Evolutionary conservation across 2,797 vertebrate species (phyloP), one percentile per base, ranked within the genome.

Genomic region (Sebastes vulpes): DNA sequence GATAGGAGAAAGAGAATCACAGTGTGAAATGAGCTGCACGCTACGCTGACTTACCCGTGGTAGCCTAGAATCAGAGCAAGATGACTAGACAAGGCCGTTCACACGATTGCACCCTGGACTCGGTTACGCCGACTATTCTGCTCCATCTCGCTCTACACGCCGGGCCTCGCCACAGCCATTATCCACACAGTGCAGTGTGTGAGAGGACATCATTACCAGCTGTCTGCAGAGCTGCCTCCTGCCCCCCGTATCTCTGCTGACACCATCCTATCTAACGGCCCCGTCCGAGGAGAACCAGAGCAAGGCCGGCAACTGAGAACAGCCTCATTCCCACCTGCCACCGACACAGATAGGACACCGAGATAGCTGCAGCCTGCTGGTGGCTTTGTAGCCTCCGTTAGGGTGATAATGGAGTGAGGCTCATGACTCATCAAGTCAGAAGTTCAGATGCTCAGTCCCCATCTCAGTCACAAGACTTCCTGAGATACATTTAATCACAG

Each of bases 321-420:
- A 94, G 93, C 76, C 90, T 95, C 93, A 95, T 96, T 96, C 93
- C 92, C 95, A 95, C 94, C 93, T 95, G 93, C 90, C 93, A 94
- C 83, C 77, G 82, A 75, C 78, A 88, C 85, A 91, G 93, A 96
- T 95, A 86, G 91, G 88, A 93, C 82, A 84, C 53, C 20, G 18
- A 88, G 91, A 93, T 90, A 89, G 68, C 80, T 71, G 79, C 58
- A 61, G 82, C 65, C 76, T 57, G 65, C 63, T 73, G 58, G 85
- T 82, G 85, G 84, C 74, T 82, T 64, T 70, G 72, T 71, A 74
- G 73, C 65, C 85, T 83, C 68, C 2, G 77, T 86, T 84, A 75
- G 80, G 56, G 53, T 83, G 90, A 92, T 93, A 93, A 93, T 93
- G 69, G 89, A 89, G 83, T 65, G 56, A 72, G 52, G 75, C 75